These are phyloP conservation scores for Syngnathus typhle DNA, from an alignment of 2,113 vertebrate genomes.

Conservation along the genomic window DNA sequence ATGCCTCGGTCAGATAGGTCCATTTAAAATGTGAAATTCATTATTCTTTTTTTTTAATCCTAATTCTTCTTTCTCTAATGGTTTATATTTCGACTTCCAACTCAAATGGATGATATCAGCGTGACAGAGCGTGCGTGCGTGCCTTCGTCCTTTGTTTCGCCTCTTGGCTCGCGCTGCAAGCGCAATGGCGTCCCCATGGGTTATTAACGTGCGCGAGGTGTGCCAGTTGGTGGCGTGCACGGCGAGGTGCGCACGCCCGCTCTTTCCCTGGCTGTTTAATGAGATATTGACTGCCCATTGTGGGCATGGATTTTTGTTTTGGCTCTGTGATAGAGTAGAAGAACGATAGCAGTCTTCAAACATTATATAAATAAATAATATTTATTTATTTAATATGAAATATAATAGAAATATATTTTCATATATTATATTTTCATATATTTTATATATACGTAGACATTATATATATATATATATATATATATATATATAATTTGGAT, in stretches of 20 bases:
- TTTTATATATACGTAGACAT: not conserved
- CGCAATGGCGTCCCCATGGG: slow-evolving; percentile 56
- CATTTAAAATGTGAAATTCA: not conserved
- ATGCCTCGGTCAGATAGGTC: not conserved
- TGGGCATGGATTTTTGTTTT: slow-evolving; percentile 76
- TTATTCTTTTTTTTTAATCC: not conserved
- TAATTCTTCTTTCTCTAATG: not conserved
- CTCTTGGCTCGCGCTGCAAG: slow-evolving; percentile 47
- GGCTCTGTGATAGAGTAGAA: slow-evolving; percentile 45
- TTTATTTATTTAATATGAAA: too few relatives aligned
- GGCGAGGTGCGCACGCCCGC: slow-evolving; percentile 48
- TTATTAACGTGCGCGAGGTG: slow-evolving; percentile 64
- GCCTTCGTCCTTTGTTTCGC: slow-evolving; percentile 16
- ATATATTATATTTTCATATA: not conserved
- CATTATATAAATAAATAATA: not conserved
- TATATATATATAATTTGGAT: too few relatives aligned
- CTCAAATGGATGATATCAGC: slow-evolving; percentile 12
- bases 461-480: too few relatives aligned
- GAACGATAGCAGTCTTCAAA: not conserved
- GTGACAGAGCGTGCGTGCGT: slow-evolving; percentile 10
- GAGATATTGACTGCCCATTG: slow-evolving; percentile 76
- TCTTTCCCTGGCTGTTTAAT: slow-evolving; percentile 67
- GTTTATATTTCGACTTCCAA: slow-evolving; percentile 2
- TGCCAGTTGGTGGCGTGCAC: slow-evolving; percentile 50
- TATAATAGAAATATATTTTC: not conserved